phyloP scores from a whole-genome alignment of 2,113 vertebrate species.

The Alethe castanea region DNA sequence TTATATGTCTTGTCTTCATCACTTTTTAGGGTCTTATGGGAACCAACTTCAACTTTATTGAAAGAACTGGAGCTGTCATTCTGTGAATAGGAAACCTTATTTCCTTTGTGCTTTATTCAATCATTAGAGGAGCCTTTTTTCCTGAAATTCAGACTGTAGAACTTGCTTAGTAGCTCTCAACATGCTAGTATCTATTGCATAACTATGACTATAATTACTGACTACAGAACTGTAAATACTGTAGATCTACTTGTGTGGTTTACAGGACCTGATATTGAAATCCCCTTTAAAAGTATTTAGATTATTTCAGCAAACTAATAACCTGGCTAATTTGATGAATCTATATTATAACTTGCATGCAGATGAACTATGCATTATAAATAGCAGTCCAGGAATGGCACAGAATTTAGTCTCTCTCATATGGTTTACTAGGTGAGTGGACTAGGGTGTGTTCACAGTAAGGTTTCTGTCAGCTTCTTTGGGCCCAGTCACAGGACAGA shows the following conservation, averaged over 20 bases:
- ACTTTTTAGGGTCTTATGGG: background rate
- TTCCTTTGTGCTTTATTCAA: background rate
- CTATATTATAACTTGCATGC: background rate
- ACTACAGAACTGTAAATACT: background rate
- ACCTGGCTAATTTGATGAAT: background rate
- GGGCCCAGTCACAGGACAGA: fast-evolving
- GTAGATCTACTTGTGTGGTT: background rate
- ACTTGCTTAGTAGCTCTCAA: background rate
- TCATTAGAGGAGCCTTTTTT: background rate
- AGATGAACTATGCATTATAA: background rate
- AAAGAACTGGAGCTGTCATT: background rate
- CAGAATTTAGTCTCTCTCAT: background rate
- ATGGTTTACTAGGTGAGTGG: background rate
- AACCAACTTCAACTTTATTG: background rate
- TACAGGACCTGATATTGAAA: background rate
- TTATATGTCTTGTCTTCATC: background rate
- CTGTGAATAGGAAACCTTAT: slow-evolving; percentile 18
- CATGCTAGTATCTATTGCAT: background rate
- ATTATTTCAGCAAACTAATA: background rate
- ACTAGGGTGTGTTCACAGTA: background rate
- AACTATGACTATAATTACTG: background rate
- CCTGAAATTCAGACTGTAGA: background rate
- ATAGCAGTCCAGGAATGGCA: background rate
- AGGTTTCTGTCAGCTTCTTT: background rate
- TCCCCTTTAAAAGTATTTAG: background rate